These are phyloP conservation scores for Drosophila oshimai DNA, from an alignment of 1,140 invertebrate species.

Conservation along the genomic window DNA sequence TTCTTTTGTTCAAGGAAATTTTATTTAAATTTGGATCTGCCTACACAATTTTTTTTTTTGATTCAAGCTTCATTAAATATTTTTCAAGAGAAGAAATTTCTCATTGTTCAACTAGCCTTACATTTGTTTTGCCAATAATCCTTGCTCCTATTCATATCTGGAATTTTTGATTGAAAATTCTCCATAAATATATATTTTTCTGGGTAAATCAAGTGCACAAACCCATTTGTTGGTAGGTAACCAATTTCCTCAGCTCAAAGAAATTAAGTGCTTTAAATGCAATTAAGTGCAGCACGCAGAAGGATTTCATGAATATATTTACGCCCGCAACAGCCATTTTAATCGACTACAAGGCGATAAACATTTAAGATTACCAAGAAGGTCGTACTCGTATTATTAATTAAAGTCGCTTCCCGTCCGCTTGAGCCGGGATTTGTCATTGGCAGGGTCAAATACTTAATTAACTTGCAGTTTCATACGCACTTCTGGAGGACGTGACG, in stretches of 20 bases:
- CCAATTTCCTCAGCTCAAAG: constrained; percentile 9
- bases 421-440: constrained; percentile 60
- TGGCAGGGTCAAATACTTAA: constrained; percentile 43
- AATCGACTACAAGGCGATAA: constrained; percentile 65
- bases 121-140: background rate
- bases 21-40: background rate
- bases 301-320: constrained; percentile 52
- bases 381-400: constrained; percentile 39
- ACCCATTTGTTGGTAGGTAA: background rate
- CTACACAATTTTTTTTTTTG: background rate
- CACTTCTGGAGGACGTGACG: constrained; percentile 6
- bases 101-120: background rate
- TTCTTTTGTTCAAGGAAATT: constrained; percentile 2
- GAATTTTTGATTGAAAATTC: background rate
- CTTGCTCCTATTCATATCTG: background rate
- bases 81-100: background rate
- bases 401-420: constrained; percentile 19
- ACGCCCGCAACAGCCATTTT: constrained; percentile 56
- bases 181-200: background rate
- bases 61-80: background rate
- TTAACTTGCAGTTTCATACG: constrained; percentile 47
- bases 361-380: constrained; percentile 59
- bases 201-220: background rate
- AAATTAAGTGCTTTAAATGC: constrained; percentile 58
- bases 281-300: constrained; percentile 32